phyloP scores from a whole-genome alignment of 1,140 invertebrate species.

The Lanistes nyassanus region DNA sequence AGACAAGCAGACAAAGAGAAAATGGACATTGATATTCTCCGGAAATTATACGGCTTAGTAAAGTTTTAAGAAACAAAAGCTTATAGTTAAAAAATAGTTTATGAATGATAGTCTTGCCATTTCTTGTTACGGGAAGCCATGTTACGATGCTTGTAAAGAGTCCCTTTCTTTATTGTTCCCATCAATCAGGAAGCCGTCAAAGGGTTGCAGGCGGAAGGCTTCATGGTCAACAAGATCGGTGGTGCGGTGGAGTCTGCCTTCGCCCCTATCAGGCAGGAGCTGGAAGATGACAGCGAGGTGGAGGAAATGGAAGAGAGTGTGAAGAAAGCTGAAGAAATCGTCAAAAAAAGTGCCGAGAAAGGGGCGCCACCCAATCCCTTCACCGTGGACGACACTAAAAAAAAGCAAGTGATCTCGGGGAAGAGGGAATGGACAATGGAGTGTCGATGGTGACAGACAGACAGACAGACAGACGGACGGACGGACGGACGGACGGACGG shows the following conservation, averaged over 20 bases:
- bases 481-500: no score
- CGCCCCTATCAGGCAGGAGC: constrained; percentile 20
- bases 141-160: no score
- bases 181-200: neutral
- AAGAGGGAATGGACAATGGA: neutral
- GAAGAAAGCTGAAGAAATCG: constrained; percentile 26
- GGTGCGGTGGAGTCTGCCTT: constrained; percentile 30
- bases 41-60: no score
- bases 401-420: constrained; percentile 16
- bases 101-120: no score
- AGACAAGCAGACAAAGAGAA: no score
- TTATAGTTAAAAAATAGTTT: no score
- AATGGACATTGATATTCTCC: no score
- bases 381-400: constrained; percentile 13
- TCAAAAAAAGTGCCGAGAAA: neutral
- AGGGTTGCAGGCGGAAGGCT: constrained; percentile 19
- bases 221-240: constrained; percentile 12
- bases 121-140: no score
- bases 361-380: constrained; percentile 12
- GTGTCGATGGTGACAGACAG: neutral
- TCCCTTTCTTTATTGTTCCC: no score
- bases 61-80: no score
- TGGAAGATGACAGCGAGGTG: constrained; percentile 31
- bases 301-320: constrained; percentile 29
- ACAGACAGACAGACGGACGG: no score